Conservation (phyloP, 2,888 invertebrate genomes). For the Unio pictorum region DNA sequence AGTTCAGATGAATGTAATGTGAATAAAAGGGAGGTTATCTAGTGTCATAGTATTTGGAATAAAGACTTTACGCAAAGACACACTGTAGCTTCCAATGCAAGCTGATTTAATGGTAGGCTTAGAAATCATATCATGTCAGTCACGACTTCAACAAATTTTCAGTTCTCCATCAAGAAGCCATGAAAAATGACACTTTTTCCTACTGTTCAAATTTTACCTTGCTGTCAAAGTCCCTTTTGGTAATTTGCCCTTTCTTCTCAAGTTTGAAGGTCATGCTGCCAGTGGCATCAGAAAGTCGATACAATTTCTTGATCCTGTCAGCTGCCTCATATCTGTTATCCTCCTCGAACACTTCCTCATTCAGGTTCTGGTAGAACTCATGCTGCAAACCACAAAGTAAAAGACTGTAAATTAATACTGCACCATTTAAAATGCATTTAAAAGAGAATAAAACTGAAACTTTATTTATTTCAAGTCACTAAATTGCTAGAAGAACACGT, state of each 20-base stretch:
- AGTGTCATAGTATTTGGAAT: too few species aligned
- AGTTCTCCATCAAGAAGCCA: too few species aligned
- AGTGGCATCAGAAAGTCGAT: conserved; percentile 54
- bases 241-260: conserved; percentile 51
- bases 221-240: conserved; percentile 50
- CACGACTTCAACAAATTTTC: too few species aligned
- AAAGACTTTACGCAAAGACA: too few species aligned
- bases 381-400: conserved; percentile 44
- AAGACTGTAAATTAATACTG: background rate
- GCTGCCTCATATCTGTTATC: conserved; percentile 24
- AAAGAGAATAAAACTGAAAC: background rate
- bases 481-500: too few species aligned
- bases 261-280: conserved; percentile 51
- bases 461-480: too few species aligned
- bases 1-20: too few species aligned
- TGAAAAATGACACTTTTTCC: too few species aligned
- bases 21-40: too few species aligned
- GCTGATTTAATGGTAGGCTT: too few species aligned
- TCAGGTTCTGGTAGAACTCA: conserved; percentile 53
- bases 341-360: conserved; percentile 44
- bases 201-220: conserved; percentile 36
- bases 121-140: too few species aligned
- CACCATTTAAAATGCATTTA: background rate
- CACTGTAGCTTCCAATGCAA: too few species aligned
- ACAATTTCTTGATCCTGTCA: conserved; percentile 42